phyloP scores from a whole-genome alignment of 2,888 invertebrate species.

The Tetrapedia diversipes region DNA sequence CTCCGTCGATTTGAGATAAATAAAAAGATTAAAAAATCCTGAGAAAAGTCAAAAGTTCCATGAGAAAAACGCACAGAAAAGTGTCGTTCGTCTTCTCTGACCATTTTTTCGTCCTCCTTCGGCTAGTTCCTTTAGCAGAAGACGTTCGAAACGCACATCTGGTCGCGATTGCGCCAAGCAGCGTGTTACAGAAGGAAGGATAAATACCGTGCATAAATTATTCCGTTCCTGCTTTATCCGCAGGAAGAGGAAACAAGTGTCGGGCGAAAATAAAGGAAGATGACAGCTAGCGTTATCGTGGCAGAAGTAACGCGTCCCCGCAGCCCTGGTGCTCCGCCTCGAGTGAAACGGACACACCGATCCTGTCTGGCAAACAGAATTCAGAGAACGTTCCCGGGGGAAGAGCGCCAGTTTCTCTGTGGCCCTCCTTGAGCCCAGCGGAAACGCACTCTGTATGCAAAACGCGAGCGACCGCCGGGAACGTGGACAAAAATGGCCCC shows the following conservation, averaged over 20 bases:
- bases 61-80: too few relatives aligned
- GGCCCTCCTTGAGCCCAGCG: neutral
- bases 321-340: neutral
- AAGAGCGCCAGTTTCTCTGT: neutral
- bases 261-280: constrained; percentile 15
- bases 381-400: constrained; percentile 1
- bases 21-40: too few relatives aligned
- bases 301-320: constrained; percentile 1
- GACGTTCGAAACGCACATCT: too few relatives aligned
- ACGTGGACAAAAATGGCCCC: neutral
- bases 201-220: constrained; percentile 14
- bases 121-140: too few relatives aligned
- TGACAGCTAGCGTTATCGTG: constrained; percentile 7
- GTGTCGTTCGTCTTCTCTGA: too few relatives aligned
- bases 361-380: neutral
- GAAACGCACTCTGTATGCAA: neutral
- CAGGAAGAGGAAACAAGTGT: constrained; percentile 17
- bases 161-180: neutral
- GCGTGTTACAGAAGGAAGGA: neutral
- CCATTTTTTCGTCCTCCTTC: too few relatives aligned
- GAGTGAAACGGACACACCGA: constrained; percentile 7
- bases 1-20: too few relatives aligned
- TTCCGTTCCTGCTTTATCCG: constrained; percentile 4
- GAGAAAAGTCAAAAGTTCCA: too few relatives aligned
- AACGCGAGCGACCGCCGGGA: neutral